Evolutionary conservation across 2,113 vertebrate species (phyloP), one percentile per base, ranked within the genome.

Genomic region (Hyla sarda): DNA sequence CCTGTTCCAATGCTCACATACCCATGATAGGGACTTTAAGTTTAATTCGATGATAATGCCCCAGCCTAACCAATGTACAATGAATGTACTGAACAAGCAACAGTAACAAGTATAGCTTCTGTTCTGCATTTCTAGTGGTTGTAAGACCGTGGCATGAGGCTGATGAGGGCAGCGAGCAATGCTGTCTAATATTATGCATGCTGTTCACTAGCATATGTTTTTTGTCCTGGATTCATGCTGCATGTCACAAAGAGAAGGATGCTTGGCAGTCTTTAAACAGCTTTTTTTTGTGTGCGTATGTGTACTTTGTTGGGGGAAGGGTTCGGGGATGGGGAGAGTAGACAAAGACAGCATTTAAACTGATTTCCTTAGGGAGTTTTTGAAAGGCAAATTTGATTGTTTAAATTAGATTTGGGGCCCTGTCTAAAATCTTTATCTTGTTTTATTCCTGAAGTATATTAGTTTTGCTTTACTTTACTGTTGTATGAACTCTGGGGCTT

Each of bases 351-450:
- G 90, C 88, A 94, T 93, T 91, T 91, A 90, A 93, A 91, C 89
- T 90, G 90, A 92, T 94, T 95, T 94, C 93, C 94, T 92, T 91
- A 90, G 93, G 92, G 92, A 91, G 91, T 90, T 94, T 92, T 90
- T 89, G 90, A 91, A 90, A 88, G 90, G 85, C 77, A 94, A 95
- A 95, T 95, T 92, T 89, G 92, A 94, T 95, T 94, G 88, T 89
- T 92, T 62, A 94, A 95, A 95, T 95, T 92, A 92, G 91, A 94
- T 95, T 94, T 93, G 90, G 90, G 91, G 69, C 90, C 87, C 89
- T 93, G 93, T 93, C 93, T 93, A 94, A 95, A 94, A 92, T 94
- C 92, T 94, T 95, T 94, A 94, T 92, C 90, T 93, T 93, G 91
- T 93, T 91, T 94, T 92, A 89, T 93, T 91, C 88, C 91, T 94